Base-by-base conservation (phyloP, 1,140 invertebrate species). In the Tetramorium parvispinum region DNA sequence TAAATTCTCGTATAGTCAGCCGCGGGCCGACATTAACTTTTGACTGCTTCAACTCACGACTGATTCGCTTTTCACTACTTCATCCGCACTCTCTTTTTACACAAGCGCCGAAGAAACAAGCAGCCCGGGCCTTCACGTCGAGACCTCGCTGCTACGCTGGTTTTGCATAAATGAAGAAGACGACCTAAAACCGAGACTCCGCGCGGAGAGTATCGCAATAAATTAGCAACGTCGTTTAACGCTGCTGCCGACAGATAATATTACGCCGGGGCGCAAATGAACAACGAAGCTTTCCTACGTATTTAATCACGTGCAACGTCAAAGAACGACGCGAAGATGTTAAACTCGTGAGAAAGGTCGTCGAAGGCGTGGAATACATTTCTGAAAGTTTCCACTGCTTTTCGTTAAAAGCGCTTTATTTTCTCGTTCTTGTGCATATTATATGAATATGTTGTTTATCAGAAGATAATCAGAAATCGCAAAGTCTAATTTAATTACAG, bases 1-100 rank as follows among this genome's bases (percentile, higher is more conserved):
- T 77, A 83, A 85, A 83, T 87, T 71, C 53, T 76, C n/a, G 63
- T 63, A 85, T 53, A 55, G 63, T 71, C 77, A 83, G 70, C 85
- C 77, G 70, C n/a, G 18, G 1, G 4, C 1, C 21, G 40, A 5
- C 7, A 46, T 6, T 68, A 46, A 68, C 40, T 68, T 68, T 51
- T 43, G 63, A 53, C 32, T 32, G 21, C 21, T 40, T 66, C 32
- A 59, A n/a, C 16, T 59, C 27, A 21, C 51, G 16, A 53, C 66
- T 55, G 6, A 37, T 21, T 70, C 70, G 51, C 86, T 88, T 87
- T 85, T 18, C 53, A 55, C n/a, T 51, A 51, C 55, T 77, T 83
- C 24, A 46, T 75, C 63, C 16, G 24, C 61, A 27, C 32, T 43
- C n/a, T 51, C n/a, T 75, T 61, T 66, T 55, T 63, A 49, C 70